Evolutionary conservation across 1,140 invertebrate species (phyloP).

Genomic region (Pseudomyrmex pallidus): DNA sequence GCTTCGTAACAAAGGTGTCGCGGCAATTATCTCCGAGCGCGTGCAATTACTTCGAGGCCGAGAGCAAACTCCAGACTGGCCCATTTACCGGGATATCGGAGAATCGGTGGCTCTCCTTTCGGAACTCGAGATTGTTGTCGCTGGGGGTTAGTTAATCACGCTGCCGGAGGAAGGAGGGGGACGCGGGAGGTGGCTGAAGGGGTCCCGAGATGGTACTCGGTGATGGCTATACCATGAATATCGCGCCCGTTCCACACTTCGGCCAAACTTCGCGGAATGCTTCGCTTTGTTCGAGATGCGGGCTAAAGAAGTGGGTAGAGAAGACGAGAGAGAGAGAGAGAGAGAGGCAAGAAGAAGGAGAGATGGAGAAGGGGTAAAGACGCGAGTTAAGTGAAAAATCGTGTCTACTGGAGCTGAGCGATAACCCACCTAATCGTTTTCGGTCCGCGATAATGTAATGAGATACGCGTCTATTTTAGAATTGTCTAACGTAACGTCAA

Average conservation of each 20-base stretch:
- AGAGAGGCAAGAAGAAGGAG: too few relatives aligned
- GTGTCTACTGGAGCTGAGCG: conserved; percentile 4
- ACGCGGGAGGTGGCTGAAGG: background rate
- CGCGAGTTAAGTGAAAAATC: conserved; percentile 49
- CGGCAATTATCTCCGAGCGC: conserved; percentile 76
- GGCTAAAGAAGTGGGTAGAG: background rate
- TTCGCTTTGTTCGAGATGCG: conserved; percentile 51
- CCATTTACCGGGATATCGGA: conserved; percentile 63
- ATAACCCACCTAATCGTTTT: conserved; percentile 34
- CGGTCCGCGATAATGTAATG: conserved; percentile 34
- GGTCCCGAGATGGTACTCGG: conserved; percentile 41
- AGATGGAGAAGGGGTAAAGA: background rate
- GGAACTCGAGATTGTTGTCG: conserved; percentile 75
- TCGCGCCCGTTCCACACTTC: conserved; percentile 35
- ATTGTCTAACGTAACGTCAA: conserved; percentile 19
- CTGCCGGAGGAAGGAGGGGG: background rate
- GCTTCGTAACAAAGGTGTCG: conserved; percentile 73
- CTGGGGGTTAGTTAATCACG: conserved; percentile 73
- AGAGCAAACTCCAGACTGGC: conserved; percentile 69
- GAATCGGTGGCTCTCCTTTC: conserved; percentile 67
- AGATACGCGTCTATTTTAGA: conserved; percentile 22
- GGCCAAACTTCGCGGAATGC: conserved; percentile 55
- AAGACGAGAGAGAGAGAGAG: too few relatives aligned
- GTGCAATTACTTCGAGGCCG: conserved; percentile 74
- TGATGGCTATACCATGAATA: conserved; percentile 41